Evolutionary conservation across 2,888 invertebrate genomes (phyloP), one percentile per base, ranked within the genome.

Genomic region (Gandaritis pyraliata): DNA sequence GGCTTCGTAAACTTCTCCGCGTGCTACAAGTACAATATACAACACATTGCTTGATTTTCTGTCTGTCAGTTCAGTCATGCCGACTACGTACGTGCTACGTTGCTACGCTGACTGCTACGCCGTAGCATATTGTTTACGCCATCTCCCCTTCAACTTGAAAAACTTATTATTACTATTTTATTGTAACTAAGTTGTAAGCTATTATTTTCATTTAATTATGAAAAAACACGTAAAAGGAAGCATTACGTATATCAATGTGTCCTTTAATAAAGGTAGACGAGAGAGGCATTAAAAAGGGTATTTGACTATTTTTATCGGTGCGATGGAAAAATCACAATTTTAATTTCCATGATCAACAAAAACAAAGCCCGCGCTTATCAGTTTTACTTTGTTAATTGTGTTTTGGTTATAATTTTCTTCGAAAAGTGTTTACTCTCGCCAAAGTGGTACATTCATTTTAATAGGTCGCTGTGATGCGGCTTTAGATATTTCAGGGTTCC

Each of bases 341-440:
- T 33, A 57, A 57, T 57, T 57, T 43, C 11, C 41, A 58, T 47
- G 46, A 48, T 59, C 62, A 59, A 69, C 60, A 64, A 62, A 54
- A 55, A 64, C 54, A 62, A 64, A 59, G 49, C 33, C 57, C 13
- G 23, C 23, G 11, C 49, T 33, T 50, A 41, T n/a, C 18, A 29
- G 43, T 33, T 6, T 49, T 57, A 33, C 43, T 41, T 49, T 49
- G 49, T 50, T 50, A 57, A 57, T 57, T 57, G 33, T 50, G 43
- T 57, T 57, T 57, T 43, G 56, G 41, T 49, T 16, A 49, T 43
- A 56, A 56, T 41, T 23, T 43, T 48, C 39, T 48, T 49, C 18
- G 33, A 33, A 56, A 57, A 33, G 23, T 49, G 49, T 57, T 57
- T 57, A 33, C 43, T 1, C 43, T 33, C 33, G 10, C 10, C 11